Evolutionary conservation across 2,888 invertebrate genomes (phyloP), one percentile per base, ranked within the genome.

Genomic region (Bursaphelenchus okinawaensis): DNA sequence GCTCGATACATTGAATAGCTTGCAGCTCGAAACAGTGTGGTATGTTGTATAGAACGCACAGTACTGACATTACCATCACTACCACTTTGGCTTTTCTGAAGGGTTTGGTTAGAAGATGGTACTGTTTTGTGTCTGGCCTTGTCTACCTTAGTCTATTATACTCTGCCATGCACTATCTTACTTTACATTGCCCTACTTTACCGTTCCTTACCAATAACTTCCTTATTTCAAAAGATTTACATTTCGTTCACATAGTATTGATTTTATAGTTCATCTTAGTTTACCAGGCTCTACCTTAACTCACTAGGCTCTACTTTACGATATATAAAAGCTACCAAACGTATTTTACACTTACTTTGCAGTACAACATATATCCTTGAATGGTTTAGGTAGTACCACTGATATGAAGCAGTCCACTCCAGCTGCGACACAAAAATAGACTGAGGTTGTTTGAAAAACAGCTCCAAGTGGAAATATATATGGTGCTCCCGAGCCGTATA

Each of bases 401-500:
- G 55, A 57, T 51, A 71, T 71, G 66, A 81, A 81, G 26, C 81
- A 77, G 63, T 81, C 81, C 20, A 81, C 77, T 16, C 79, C 81
- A 7, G 81, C 81, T 8, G 77, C 81, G 22, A 81, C 77, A 55
- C 81, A 81, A 65, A 81, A 79, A 61, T 81, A 81, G 9, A 81
- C 81, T 9, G 75, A 80, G n/a, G 77, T 74, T 9, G 80, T 79
- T 63, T 80, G 80, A 61, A 81, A 81, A 12, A 81, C 72, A 24
- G 81, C 76, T 19, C 79, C 78, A 31, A 81, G 68, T 16, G 81
- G 81, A 63, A 81, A 81, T 40, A 81, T 68, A 4, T 75, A 62
- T 9, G 80, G 79, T 9, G 81, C 79, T 6, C 80, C 78, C 50
- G 66, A 27, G 4, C 77, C 78, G 67, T 80, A 80, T 3, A 77